Evolutionary conservation across 1,140 invertebrate species (phyloP).

Genomic region (Lineus longissimus): DNA sequence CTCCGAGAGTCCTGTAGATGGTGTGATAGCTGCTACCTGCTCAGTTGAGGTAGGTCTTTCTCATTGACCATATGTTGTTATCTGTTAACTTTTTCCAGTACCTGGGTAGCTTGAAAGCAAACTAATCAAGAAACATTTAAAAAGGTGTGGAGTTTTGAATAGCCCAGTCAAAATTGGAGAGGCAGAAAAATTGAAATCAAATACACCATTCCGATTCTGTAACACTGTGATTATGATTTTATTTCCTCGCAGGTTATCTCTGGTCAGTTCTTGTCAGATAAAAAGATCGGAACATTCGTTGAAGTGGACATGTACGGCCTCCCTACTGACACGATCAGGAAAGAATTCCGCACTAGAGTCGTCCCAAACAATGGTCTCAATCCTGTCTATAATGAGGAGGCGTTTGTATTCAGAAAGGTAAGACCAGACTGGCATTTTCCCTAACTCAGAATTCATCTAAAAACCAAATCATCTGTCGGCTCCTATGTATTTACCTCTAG

Average conservation of each 20-base stretch:
- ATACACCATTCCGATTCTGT: too few species aligned
- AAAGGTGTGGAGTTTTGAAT: too few species aligned
- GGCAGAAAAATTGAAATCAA: too few species aligned
- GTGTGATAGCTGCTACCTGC: slow-evolving; percentile 98
- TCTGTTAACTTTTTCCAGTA: too few species aligned
- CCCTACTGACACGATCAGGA: slow-evolving; percentile 96
- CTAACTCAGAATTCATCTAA: too few species aligned
- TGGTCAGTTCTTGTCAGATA: slow-evolving; percentile 98
- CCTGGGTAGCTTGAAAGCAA: too few species aligned
- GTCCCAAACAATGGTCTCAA: slow-evolving; percentile 90
- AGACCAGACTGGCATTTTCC: slow-evolving; percentile 16
- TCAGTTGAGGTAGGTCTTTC: slow-evolving; percentile 76
- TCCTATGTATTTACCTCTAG: neutral
- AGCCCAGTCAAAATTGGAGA: too few species aligned
- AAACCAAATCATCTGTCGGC: neutral
- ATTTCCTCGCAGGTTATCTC: slow-evolving; percentile 77
- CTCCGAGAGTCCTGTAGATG: slow-evolving; percentile 97
- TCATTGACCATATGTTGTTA: neutral
- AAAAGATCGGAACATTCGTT: slow-evolving; percentile 98
- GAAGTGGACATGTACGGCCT: slow-evolving; percentile 99
- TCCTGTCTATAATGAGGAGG: slow-evolving; percentile 97
- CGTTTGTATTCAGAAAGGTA: slow-evolving; percentile 96
- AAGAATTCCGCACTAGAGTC: slow-evolving; percentile 93
- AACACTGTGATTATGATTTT: too few species aligned
- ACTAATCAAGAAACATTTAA: too few species aligned